Evolutionary conservation across 53 echinoderm and acorn worm genomes (phyloP), one percentile per base, ranked within the genome.

Genomic region (Paracentrotus lividus): DNA sequence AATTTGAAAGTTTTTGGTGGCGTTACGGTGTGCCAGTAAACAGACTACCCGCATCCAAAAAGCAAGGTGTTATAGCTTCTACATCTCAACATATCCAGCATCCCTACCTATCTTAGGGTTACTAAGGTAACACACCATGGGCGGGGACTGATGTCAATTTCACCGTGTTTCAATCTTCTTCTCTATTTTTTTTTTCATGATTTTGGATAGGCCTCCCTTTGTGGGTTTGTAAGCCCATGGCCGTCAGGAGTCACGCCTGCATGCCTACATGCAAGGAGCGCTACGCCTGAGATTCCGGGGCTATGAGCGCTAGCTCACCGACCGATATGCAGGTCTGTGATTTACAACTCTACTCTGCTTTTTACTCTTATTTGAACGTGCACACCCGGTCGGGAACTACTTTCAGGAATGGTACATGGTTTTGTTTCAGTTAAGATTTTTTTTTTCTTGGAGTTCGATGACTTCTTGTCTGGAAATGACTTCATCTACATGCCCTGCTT

Each of bases 271-370:
- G 92, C 92, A 78, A 52, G 55, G n/a, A 36, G 36, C 92, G 56
- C 56, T 92, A 92, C 92, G 92, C 92, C 92, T 81, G 45, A 61
- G 33, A 81, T 81, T 92, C 78, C 81, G 42, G 89, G 64, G 61
- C 89, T 44, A 21, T 24, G 61, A 89, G 89, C 89, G 26, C 45
- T 56, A 54, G 87, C n/a, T 64, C 89, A 56, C 61, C 44, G 65
- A 44, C 45, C 10, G 43, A 66, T 89, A 12, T n/a, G 23, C 45
- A 24, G 43, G 89, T 89, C 16, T n/a, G 23, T 64, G 60, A 89
- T 64, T 64, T 89, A 89, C 89, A 64, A 60, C 89, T 57, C 81
- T 81, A 13, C n/a, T n/a, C n/a, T 45, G 47, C 49, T 81, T 45
- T 81, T 47, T 77, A 2, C n/a, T 33, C 18, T 59, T 33, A 16